A percentile compares a stretch with the other conserved stretches of the same genome.
phyloP scores from a whole-genome alignment of 2,113 vertebrate species.

The Zosterops borbonicus region DNA sequence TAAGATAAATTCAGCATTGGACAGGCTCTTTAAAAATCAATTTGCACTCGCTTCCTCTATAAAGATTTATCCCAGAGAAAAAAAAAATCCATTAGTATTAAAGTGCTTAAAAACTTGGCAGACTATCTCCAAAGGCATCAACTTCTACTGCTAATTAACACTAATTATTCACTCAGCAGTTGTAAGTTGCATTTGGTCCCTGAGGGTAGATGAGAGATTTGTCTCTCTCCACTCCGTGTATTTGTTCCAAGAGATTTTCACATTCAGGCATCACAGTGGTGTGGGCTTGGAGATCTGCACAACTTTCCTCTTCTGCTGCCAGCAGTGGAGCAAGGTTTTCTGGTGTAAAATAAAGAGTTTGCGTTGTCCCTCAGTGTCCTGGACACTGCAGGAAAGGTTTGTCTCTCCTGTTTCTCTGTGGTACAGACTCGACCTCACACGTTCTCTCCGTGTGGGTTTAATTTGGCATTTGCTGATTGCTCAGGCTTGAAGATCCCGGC shows the following conservation, averaged over 20 bases:
- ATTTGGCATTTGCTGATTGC: not conserved
- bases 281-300: not conserved
- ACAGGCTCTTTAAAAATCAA: slow-evolving; percentile 78
- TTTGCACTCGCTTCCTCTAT: slow-evolving; percentile 70
- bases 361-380: rapidly evolving
- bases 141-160: slow-evolving; percentile 78
- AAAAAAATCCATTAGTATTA: slow-evolving; percentile 77
- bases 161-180: slow-evolving; percentile 81
- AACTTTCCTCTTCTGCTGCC: not conserved
- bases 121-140: slow-evolving; percentile 79
- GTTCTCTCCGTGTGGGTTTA: not conserved
- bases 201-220: slow-evolving; percentile 62
- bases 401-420: not conserved
- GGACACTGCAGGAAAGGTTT: not conserved
- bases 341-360: not conserved
- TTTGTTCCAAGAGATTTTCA: slow-evolving; percentile 61
- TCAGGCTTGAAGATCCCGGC: not conserved
- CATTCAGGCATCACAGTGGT: not conserved
- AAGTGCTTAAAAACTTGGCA: slow-evolving; percentile 80
- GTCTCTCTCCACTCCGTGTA: slow-evolving; percentile 55
- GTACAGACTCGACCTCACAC: not conserved
- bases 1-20: slow-evolving; percentile 73
- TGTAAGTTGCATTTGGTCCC: slow-evolving; percentile 72
- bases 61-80: slow-evolving; percentile 75
- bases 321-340: not conserved